Evolutionary conservation across 2,888 invertebrate species (phyloP).

Genomic region (Creontiades dilutus): DNA sequence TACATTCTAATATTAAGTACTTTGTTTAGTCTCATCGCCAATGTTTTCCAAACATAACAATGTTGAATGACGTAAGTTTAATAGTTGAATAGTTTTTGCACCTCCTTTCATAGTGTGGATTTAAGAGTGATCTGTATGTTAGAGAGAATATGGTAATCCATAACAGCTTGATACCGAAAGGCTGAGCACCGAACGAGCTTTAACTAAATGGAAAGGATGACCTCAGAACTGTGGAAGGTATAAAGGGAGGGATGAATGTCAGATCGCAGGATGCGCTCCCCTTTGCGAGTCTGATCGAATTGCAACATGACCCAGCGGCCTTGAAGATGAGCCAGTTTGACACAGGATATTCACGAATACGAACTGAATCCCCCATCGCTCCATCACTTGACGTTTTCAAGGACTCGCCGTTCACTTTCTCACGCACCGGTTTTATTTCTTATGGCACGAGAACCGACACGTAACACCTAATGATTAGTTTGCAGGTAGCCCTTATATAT

Average conservation of each 20-base stretch:
- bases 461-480: slow-evolving; percentile 27
- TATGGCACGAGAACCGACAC: slow-evolving; percentile 12
- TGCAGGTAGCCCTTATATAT: not conserved
- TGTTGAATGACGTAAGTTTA: too few relatives aligned
- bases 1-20: too few relatives aligned
- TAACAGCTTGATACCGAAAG: too few relatives aligned
- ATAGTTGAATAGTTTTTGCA: too few relatives aligned
- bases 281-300: slow-evolving; percentile 20
- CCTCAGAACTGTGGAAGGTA: not conserved
- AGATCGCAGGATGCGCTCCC: not conserved
- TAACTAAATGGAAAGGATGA: not conserved
- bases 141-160: too few relatives aligned
- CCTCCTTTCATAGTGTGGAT: too few relatives aligned
- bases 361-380: not conserved
- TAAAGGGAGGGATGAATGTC: slow-evolving; percentile 49
- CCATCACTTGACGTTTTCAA: slow-evolving; percentile 7
- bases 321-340: slow-evolving; percentile 70
- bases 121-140: too few relatives aligned
- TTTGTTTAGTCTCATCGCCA: too few relatives aligned
- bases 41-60: too few relatives aligned
- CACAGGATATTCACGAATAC: slow-evolving; percentile 64
- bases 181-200: too few relatives aligned
- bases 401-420: slow-evolving; percentile 36
- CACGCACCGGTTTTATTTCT: slow-evolving; percentile 34
- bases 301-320: slow-evolving; percentile 51